Evolutionary conservation across 2,888 invertebrate species (phyloP).

Genomic region (Dolomedes plantarius): DNA sequence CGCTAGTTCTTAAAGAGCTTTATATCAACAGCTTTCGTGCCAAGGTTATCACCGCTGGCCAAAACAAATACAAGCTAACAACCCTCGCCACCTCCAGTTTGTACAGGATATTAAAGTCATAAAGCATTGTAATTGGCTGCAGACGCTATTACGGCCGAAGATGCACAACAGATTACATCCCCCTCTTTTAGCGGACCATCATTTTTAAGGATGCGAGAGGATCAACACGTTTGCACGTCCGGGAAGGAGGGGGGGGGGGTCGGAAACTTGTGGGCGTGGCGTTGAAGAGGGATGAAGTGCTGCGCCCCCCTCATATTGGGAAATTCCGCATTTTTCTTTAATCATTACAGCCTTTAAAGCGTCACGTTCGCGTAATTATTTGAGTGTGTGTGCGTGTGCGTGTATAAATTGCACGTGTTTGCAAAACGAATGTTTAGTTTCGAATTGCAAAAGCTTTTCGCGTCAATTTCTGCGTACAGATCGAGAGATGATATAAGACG

Average conservation of each 20-base stretch:
- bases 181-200: conserved; percentile 3
- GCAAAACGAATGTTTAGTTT: neutral
- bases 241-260: neutral
- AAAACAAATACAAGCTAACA: conserved; percentile 63
- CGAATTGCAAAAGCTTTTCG: neutral
- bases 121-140: conserved; percentile 67
- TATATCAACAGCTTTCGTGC: conserved; percentile 20
- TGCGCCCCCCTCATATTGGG: neutral
- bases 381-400: conserved; percentile 3
- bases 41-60: conserved; percentile 48
- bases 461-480: neutral
- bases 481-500: neutral
- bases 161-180: neutral
- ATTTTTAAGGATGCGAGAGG: neutral
- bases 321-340: conserved; percentile 8
- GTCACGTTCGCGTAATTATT: conserved; percentile 1
- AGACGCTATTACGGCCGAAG: conserved; percentile 42
- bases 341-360: conserved; percentile 16
- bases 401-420: neutral
- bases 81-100: conserved; percentile 41
- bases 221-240: conserved; percentile 20
- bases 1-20: neutral
- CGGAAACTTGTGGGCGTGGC: neutral
- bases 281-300: too few relatives aligned
- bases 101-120: conserved; percentile 67